Evolutionary conservation across 2,113 vertebrate species (phyloP).

Genomic region (Heterotis niloticus): DNA sequence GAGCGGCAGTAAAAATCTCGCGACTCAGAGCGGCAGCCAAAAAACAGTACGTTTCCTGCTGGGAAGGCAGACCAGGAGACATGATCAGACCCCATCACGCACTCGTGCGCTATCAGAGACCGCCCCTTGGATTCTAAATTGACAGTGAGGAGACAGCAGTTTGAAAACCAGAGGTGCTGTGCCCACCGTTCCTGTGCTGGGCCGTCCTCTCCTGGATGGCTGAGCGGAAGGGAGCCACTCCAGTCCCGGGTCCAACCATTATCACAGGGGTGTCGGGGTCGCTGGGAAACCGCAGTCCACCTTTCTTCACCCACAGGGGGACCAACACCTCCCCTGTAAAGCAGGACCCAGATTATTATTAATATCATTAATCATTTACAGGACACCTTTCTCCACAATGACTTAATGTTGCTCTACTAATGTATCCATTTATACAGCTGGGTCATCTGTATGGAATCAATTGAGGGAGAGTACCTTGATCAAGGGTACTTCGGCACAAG

Average conservation of each 20-base stretch:
- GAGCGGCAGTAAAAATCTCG: slow-evolving; percentile 84
- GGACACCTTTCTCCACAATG: no score
- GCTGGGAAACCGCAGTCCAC: slow-evolving; percentile 74
- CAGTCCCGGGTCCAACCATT: slow-evolving; percentile 93
- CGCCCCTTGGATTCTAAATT: background rate
- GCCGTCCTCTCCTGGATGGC: slow-evolving; percentile 78
- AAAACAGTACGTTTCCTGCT: slow-evolving; percentile 81
- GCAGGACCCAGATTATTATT: background rate
- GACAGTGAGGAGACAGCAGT: no score
- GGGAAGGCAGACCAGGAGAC: background rate
- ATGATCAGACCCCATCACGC: background rate
- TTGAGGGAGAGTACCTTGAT: no score
- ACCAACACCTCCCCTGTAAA: slow-evolving; percentile 65
- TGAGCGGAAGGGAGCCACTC: slow-evolving; percentile 89
- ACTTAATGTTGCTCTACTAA: no score
- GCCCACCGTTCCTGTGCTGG: slow-evolving; percentile 65
- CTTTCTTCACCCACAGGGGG: slow-evolving; percentile 86
- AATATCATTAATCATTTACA: no score
- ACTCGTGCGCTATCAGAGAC: background rate
- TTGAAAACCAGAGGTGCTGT: slow-evolving; percentile 23
- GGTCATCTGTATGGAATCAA: no score
- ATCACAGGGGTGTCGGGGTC: slow-evolving; percentile 66
- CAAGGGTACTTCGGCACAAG: no score
- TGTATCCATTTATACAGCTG: no score
- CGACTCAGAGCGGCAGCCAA: slow-evolving; percentile 77